Base-by-base conservation (phyloP, 2,113 vertebrate genomes). In the Lynx canadensis region DNA sequence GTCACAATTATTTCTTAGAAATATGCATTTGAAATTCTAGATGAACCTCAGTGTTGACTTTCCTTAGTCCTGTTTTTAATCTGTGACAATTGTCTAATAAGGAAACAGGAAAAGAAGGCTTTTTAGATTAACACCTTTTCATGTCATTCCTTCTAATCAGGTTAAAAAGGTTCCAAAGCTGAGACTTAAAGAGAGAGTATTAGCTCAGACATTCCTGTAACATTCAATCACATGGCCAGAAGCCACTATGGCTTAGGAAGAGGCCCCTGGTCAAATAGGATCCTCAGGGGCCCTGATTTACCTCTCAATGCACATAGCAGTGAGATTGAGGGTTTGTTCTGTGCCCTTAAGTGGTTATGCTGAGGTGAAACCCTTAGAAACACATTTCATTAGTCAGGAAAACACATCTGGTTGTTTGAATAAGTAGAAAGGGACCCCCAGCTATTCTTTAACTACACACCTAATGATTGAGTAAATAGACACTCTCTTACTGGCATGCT, bases 131-230 rank as follows among this genome's bases (percentile, higher is more conserved):
- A 85, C 21, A 89, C 3, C 48, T 80, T 93, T 93, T 85, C n/a
- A 74, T 80, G n/a, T 33, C 71, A 55, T 89, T 85, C 41, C 19
- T 74, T 90, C 60, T 80, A 80, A 93, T 38, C 69, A 89, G 55
- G 18, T 68, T 50, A 48, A 74, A 83, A n/a, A 95, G 29, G 16
- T 85, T 93, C 45, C 48, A 48, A 89, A 93, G 55, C 12, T 29
- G 23, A 80, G 48, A 73, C 21, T 65, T 83, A 82, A 69, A 88
- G 60, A 73, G 55, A 66, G 38, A 36, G 2, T 33, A 48, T 63
- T 87, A 92, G 25, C 4, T 74, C 45, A 81, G 91, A 68, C n/a
- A 74, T 69, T 92, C 87, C 16, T 95, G 19, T 68, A 96, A 71
- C 45, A 71, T 81, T 83, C 52, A 88, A 3, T 88, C 45, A 41